These are phyloP conservation scores for Diadumene lineata DNA, from an alignment of 92 coral and sea anemone genomes.

Conservation along the genomic window DNA sequence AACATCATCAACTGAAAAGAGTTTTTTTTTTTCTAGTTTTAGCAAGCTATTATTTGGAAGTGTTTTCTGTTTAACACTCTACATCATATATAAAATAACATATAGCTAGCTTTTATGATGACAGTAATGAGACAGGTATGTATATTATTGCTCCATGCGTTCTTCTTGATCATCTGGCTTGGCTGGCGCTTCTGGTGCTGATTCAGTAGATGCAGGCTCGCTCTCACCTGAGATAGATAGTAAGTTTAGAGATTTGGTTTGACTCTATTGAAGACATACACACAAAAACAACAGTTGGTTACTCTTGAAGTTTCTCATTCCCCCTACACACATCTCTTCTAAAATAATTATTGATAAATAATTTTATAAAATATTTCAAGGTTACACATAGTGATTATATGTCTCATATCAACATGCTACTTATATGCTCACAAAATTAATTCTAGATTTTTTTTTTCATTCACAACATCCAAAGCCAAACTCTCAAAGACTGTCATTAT, in stretches of 20 bases:
- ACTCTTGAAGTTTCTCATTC: too few relatives aligned
- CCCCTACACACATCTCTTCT: neutral
- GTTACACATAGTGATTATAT: too few relatives aligned
- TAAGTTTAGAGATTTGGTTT: neutral
- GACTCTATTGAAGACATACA: too few relatives aligned
- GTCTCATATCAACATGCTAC: too few relatives aligned
- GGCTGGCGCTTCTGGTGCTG: slow-evolving; percentile 21
- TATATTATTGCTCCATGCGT: slow-evolving; percentile 33
- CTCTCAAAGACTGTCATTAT: too few relatives aligned
- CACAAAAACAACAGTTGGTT: too few relatives aligned
- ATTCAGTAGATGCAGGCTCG: slow-evolving; percentile 26
- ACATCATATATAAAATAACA: slow-evolving; percentile 33
- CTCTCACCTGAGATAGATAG: slow-evolving; percentile 12
- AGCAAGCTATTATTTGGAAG: too few relatives aligned
- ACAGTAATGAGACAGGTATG: neutral
- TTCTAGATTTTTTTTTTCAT: too few relatives aligned
- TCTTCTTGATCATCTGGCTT: slow-evolving; percentile 33
- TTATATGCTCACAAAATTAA: too few relatives aligned
- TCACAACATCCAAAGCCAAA: too few relatives aligned
- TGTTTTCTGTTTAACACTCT: slow-evolving; percentile 1
- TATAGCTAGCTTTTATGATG: slow-evolving; percentile 18
- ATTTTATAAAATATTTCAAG: neutral
- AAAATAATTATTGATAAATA: neutral
- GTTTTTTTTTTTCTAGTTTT: neutral
- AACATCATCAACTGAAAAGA: neutral